Base-by-base conservation (phyloP, 2,797 vertebrate genomes). In the Takifugu ocellatus region DNA sequence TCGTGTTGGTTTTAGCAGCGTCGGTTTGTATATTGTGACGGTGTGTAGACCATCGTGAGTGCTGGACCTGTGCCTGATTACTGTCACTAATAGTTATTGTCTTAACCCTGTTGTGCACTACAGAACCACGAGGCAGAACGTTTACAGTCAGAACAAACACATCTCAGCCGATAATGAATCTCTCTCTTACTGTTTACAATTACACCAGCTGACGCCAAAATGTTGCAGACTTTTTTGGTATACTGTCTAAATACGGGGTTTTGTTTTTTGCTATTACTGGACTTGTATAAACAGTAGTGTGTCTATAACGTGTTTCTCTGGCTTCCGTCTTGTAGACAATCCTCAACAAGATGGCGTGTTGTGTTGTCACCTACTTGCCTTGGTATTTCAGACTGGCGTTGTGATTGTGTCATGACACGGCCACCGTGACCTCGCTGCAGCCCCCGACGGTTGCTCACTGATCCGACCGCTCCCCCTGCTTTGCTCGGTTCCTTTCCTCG, bases 121-220 rank as follows among this genome's bases (percentile, higher is more conserved):
- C 78, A 59, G 70, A 82, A 81, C 75, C 73, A 79, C 61, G 15
- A 62, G 46, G 61, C 66, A 66, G 70, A 51, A 50, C 74, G 86
- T 91, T 90, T 89, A 91, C 89, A 88, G 78, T 80, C 72, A 50
- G 51, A 77, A 64, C 63, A 72, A 73, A 82, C 66, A 47, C 65
- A 68, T 67, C 60, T 50, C 60, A 61, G 58, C 61, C 49, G 44
- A 74, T 56, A 57, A 70, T 74, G 68, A 77, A 70, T 53, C 63
- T 61, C 62, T 61, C 62, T 33, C 72, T 84, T 78, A 83, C 83
- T 64, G 86, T 90, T 91, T 90, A 89, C 87, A 88, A 76, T 61
- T 62, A 82, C 70, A 85, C 87, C 89, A 91, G 90, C 90, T 84
- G 77, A 89, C 56, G 70, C 87, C 89, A 89, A 89, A 89, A 87